phyloP scores from a whole-genome alignment of 2,113 vertebrate genomes.

The Nothocercus nigrocapillus region DNA sequence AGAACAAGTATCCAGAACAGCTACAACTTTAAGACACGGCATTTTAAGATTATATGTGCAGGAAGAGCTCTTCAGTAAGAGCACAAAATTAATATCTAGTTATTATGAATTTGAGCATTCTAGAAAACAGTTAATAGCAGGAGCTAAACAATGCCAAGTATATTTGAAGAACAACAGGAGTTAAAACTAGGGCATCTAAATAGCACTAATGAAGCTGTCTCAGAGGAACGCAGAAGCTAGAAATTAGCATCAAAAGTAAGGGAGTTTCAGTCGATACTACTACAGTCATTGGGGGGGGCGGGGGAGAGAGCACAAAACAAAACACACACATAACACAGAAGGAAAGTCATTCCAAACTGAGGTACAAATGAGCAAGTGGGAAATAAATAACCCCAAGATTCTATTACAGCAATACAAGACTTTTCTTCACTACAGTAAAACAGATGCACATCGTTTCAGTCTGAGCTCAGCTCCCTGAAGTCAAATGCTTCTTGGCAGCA shows the following conservation, averaged over 20 bases:
- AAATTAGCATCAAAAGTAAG: not conserved
- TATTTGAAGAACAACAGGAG: not conserved
- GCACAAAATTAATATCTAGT: not conserved
- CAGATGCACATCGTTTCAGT: not conserved
- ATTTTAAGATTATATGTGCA: not conserved
- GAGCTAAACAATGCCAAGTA: not conserved
- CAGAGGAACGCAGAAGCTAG: not conserved
- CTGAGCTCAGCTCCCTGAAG: not conserved
- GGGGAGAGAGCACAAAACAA: not conserved
- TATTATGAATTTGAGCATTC: not conserved
- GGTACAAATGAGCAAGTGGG: not conserved
- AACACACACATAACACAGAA: not conserved
- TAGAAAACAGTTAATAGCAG: not conserved
- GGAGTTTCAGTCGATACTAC: not conserved
- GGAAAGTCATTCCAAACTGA: not conserved
- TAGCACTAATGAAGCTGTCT: not conserved
- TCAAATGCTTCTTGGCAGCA: not conserved
- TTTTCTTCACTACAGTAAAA: not conserved
- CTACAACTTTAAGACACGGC: not conserved
- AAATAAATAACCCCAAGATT: not conserved
- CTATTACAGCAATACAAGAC: not conserved
- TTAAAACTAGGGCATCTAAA: not conserved
- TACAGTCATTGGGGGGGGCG: fast-evolving
- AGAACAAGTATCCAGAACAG: not conserved
- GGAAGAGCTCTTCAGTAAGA: not conserved